Percentiles rank a stretch among this genome's conserved stretches.
Conservation (phyloP, 2,888 invertebrate genomes). For the Gerris lacustris region DNA sequence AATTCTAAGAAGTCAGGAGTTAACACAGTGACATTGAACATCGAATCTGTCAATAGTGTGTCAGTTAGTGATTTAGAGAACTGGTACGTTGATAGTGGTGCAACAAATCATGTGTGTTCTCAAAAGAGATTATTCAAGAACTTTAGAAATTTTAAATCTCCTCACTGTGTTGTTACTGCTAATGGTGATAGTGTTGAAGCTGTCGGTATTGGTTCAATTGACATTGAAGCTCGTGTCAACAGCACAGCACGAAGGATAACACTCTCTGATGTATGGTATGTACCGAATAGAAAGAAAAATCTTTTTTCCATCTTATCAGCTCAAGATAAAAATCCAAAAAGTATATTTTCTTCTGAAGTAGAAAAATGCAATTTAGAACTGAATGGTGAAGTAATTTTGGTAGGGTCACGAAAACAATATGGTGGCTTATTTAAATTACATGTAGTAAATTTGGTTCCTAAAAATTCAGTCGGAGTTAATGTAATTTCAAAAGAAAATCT, state of each 20-base stretch:
- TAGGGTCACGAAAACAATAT: not conserved
- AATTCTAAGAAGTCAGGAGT: not conserved
- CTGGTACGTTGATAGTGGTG: conserved; percentile 34
- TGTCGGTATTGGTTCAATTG: conserved; percentile 16
- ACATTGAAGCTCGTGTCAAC: conserved; percentile 11
- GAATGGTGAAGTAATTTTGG: not conserved
- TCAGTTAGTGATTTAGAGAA: conserved; percentile 14
- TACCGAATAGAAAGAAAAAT: conserved; percentile 31
- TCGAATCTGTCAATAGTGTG: not conserved
- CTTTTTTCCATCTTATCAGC: conserved; percentile 17
- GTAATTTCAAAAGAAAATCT: conserved; percentile 1
- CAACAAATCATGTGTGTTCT: conserved; percentile 32
- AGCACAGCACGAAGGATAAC: conserved; percentile 9
- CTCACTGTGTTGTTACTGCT: conserved; percentile 11
- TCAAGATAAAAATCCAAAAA: conserved; percentile 2
- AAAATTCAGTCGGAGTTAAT: not conserved
- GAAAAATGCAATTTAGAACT: not conserved
- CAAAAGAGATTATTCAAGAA: conserved; percentile 23
- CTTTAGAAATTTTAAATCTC: conserved; percentile 12
- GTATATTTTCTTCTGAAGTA: not conserved
- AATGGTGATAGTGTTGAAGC: conserved; percentile 14
- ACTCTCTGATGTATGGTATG: conserved; percentile 26
- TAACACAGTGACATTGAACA: not conserved
- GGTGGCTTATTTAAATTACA: conserved; percentile 5
- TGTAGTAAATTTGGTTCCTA: not conserved